Conservation (phyloP, 2,797 vertebrate species). For the Myotis myotis region DNA sequence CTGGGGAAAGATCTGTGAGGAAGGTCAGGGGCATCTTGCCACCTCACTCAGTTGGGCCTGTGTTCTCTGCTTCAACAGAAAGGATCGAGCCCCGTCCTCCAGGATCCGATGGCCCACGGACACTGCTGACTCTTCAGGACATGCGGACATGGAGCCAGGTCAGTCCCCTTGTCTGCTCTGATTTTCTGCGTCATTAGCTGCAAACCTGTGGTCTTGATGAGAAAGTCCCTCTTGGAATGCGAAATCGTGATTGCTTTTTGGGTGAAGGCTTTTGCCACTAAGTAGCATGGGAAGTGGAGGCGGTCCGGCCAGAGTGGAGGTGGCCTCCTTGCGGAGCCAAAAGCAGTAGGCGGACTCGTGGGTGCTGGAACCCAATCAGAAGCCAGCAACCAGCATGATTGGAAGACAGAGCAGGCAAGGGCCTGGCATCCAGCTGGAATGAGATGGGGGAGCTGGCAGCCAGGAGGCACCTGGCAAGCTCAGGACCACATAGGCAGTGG, state of each 20-base stretch:
- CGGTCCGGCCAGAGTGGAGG: neutral
- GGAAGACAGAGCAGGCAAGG: neutral
- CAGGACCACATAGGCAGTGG: neutral
- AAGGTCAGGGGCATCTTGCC: neutral
- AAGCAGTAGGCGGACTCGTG: neutral
- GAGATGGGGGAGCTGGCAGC: neutral
- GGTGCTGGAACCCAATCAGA: neutral
- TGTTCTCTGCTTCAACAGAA: conserved; percentile 58
- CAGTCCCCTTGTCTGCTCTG: neutral
- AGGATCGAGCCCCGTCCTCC: conserved; percentile 18
- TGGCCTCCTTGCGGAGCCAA: neutral
- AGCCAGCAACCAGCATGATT: neutral
- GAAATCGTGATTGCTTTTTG: neutral
- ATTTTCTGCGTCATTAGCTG: neutral
- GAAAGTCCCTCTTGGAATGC: neutral
- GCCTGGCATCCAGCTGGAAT: no score
- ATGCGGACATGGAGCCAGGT: conserved; percentile 73
- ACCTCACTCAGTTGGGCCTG: neutral
- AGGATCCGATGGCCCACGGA: conserved; percentile 6
- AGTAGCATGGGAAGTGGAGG: neutral
- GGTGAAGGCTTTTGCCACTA: neutral
- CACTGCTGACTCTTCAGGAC: conserved; percentile 39
- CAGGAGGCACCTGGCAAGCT: no score
- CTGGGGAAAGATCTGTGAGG: neutral
- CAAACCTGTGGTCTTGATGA: neutral